Conservation (phyloP, 2,797 vertebrate genomes). For the Eospalax fontanierii region DNA sequence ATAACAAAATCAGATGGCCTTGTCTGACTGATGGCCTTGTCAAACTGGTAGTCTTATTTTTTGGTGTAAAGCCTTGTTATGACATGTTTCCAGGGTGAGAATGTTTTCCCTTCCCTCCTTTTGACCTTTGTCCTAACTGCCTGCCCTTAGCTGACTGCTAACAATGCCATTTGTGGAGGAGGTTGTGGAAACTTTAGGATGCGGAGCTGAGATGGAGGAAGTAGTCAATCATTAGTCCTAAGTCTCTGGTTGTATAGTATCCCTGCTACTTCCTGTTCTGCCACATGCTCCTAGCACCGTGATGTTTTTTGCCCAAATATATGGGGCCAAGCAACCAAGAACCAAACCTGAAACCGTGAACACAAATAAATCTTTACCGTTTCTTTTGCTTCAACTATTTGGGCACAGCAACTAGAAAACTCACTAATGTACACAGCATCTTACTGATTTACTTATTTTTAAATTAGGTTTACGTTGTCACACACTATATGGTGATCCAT, state of each 20-base stretch:
- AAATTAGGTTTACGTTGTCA: not conserved
- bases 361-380: not conserved
- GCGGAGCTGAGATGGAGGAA: not conserved
- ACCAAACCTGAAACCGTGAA: not conserved
- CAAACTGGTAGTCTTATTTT: too few species aligned
- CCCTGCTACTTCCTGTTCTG: not conserved
- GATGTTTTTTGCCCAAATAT: not conserved
- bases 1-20: too few species aligned
- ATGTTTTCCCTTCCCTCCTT: too few species aligned
- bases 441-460: slow-evolving; percentile 35
- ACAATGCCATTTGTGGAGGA: not conserved
- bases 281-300: not conserved
- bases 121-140: too few species aligned
- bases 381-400: not conserved
- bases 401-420: not conserved
- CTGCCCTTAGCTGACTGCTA: too few species aligned
- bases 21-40: too few species aligned
- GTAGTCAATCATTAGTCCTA: not conserved
- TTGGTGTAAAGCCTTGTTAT: too few species aligned
- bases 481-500: not conserved
- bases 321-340: not conserved
- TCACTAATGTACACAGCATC: not conserved
- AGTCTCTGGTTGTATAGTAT: not conserved
- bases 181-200: not conserved
- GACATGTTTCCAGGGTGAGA: too few species aligned